These are phyloP conservation scores for Brachyistius frenatus DNA, from an alignment of 2,113 vertebrate species.

Conservation along the genomic window DNA sequence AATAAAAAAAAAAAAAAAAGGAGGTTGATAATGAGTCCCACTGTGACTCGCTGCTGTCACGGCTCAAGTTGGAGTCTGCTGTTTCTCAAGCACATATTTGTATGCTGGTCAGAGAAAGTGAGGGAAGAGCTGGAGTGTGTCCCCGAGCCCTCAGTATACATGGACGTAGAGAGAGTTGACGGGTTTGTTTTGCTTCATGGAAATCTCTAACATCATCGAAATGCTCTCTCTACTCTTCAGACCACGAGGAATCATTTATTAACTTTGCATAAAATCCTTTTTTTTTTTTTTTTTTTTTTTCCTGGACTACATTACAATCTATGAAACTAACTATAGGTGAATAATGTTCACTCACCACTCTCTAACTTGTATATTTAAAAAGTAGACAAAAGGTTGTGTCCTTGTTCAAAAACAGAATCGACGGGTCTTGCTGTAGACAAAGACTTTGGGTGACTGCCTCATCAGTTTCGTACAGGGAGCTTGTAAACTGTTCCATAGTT, in stretches of 20 bases:
- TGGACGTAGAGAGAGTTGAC: neutral
- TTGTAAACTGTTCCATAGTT: neutral
- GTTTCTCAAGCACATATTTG: constrained; percentile 16
- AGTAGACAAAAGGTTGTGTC: too few species aligned
- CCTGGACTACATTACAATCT: too few species aligned
- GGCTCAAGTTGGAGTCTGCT: neutral
- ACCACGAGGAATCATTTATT: neutral
- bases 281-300: neutral
- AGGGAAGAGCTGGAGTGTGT: constrained; percentile 38
- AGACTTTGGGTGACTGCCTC: too few species aligned
- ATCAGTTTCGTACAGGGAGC: neutral
- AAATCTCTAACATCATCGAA: neutral
- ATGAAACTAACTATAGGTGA: too few species aligned
- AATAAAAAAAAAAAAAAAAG: constrained; percentile 22
- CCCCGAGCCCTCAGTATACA: constrained; percentile 35
- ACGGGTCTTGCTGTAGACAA: too few species aligned
- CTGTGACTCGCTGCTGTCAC: constrained; percentile 20
- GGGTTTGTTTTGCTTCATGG: neutral
- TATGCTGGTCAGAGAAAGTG: constrained; percentile 42
- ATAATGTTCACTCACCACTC: too few species aligned
- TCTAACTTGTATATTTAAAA: too few species aligned
- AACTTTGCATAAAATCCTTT: neutral
- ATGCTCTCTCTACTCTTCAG: neutral
- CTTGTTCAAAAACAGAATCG: too few species aligned
- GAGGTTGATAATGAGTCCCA: constrained; percentile 39